Conservation (phyloP, 2,113 vertebrate genomes). For the Hippopotamus amphibius region DNA sequence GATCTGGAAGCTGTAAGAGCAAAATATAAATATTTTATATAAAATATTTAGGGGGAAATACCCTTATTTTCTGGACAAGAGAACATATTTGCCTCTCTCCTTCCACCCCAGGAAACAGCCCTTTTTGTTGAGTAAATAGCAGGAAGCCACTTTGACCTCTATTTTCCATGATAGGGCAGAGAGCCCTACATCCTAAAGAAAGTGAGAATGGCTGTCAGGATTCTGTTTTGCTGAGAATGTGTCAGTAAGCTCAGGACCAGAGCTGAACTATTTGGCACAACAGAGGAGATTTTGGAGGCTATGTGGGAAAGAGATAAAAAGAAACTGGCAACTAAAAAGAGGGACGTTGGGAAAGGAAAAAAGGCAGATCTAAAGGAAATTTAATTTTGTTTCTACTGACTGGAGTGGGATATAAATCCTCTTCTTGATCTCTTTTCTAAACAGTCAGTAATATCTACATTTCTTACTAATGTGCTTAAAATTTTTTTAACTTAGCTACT, state of each 20-base stretch:
- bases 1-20: not conserved
- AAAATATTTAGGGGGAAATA: not conserved
- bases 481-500: not conserved
- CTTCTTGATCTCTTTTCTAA: constrained; percentile 58
- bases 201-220: constrained; percentile 19
- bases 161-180: constrained; percentile 39
- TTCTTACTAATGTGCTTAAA: not conserved
- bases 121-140: constrained; percentile 37
- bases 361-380: constrained; percentile 47
- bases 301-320: constrained; percentile 66
- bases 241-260: constrained; percentile 26
- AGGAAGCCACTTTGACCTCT: constrained; percentile 13
- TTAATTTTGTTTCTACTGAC: constrained; percentile 40
- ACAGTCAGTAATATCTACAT: constrained; percentile 33
- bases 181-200: constrained; percentile 43
- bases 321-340: constrained; percentile 60
- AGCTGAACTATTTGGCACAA: constrained; percentile 54
- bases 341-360: constrained; percentile 44
- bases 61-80: constrained; percentile 28
- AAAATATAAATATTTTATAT: not conserved
- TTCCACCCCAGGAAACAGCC: not conserved
- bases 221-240: constrained; percentile 50
- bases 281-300: constrained; percentile 45
- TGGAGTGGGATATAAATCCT: constrained; percentile 31
- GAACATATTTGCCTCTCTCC: not conserved